Evolutionary conservation across 37 sponge, comb jelly and placozoan genomes (phyloP).

Genomic region (Amphimedon queenslandica): DNA sequence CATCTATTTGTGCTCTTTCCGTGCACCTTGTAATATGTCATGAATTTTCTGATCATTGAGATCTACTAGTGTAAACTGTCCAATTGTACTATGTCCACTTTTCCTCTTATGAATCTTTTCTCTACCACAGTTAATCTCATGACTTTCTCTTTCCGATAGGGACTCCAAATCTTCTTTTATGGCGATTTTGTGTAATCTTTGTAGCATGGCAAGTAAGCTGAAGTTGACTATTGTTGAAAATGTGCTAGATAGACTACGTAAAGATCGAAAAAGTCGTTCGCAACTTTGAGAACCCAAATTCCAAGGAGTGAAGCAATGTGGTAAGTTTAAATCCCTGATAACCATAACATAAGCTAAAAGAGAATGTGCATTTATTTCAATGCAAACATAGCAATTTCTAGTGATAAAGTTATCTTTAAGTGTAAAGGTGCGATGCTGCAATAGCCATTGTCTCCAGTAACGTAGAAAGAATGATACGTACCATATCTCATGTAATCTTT

Average conservation of each 20-base stretch:
- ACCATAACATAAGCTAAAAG: neutral
- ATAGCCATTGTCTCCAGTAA: slow-evolving; percentile 15
- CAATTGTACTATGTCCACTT: slow-evolving; percentile 5
- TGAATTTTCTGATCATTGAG: too few relatives aligned
- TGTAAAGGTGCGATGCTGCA: neutral
- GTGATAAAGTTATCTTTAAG: slow-evolving; percentile 11
- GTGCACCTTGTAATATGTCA: too few relatives aligned
- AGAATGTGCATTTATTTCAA: slow-evolving; percentile 24
- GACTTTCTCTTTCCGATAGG: slow-evolving; percentile 3
- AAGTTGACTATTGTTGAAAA: slow-evolving; percentile 61
- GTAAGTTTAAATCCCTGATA: neutral
- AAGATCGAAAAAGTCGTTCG: slow-evolving; percentile 48
- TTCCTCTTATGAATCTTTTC: slow-evolving; percentile 13
- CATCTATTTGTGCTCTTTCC: slow-evolving; percentile 4
- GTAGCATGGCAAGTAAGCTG: slow-evolving; percentile 45
- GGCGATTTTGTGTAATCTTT: slow-evolving; percentile 43
- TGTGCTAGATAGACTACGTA: slow-evolving; percentile 38
- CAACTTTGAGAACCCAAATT: slow-evolving; percentile 56
- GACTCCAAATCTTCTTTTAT: slow-evolving; percentile 35
- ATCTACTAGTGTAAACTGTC: neutral
- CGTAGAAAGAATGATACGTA: slow-evolving; percentile 16
- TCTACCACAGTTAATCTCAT: slow-evolving; percentile 37
- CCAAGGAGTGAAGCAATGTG: slow-evolving; percentile 43
- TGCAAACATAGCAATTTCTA: slow-evolving; percentile 5
- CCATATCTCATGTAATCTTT: slow-evolving; percentile 5